phyloP scores from a whole-genome alignment of 1,140 invertebrate species.

The Drosophila asahinai region DNA sequence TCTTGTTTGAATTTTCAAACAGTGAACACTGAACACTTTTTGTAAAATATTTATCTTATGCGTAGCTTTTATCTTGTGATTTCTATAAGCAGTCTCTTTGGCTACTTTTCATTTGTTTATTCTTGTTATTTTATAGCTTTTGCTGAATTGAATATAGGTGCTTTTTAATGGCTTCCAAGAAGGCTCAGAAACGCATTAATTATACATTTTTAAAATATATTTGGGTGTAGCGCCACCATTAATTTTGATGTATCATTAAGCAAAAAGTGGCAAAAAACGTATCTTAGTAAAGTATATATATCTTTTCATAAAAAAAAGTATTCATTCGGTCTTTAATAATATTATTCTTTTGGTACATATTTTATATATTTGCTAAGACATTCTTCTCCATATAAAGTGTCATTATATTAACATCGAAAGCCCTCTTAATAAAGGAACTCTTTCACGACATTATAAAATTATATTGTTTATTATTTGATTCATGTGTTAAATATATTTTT shows the following conservation, averaged over 20 bases:
- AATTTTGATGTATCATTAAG: background rate
- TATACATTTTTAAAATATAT: background rate
- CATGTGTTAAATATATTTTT: background rate
- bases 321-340: too few relatives aligned
- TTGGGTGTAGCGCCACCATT: background rate
- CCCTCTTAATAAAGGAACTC: background rate
- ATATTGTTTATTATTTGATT: background rate
- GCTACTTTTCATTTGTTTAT: slow-evolving; percentile 7
- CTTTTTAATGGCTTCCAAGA: background rate
- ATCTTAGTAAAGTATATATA: background rate
- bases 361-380: background rate
- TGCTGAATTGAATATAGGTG: background rate
- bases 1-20: background rate
- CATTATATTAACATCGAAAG: background rate
- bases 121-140: background rate
- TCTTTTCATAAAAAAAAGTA: background rate
- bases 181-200: background rate
- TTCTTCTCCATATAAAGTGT: background rate
- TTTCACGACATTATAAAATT: background rate
- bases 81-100: background rate
- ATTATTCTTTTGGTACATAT: background rate
- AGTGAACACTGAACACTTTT: background rate
- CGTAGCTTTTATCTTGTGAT: background rate
- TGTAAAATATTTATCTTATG: background rate
- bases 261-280: background rate